A percentile compares a stretch with the other conserved stretches of the same genome.
Evolutionary conservation across 2,888 invertebrate species (phyloP).

Genomic region (Corythucha ciliata): DNA sequence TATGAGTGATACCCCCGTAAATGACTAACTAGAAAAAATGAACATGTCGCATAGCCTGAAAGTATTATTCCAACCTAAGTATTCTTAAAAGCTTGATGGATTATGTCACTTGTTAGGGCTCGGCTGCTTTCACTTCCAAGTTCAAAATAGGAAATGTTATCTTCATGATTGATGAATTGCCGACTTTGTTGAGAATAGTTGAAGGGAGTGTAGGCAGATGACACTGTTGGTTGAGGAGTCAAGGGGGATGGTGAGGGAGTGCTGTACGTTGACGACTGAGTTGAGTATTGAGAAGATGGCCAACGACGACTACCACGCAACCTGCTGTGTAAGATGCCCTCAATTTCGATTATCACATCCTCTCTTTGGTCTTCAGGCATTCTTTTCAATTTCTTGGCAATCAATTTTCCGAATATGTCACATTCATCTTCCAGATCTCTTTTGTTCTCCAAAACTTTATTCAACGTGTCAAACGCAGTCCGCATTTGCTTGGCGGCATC

Average conservation of each 20-base stretch:
- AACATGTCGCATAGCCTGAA: too few species aligned
- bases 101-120: background rate
- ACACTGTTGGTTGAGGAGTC: background rate
- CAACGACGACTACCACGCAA: background rate
- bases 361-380: conserved; percentile 45
- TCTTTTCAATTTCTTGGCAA: conserved; percentile 45
- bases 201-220: background rate
- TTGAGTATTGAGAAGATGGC: background rate
- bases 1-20: too few species aligned
- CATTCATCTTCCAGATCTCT: conserved; percentile 43
- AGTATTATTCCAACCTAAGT: background rate
- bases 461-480: conserved; percentile 10
- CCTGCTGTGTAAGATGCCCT: conserved; percentile 31
- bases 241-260: background rate
- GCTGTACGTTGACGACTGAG: background rate
- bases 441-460: conserved; percentile 15
- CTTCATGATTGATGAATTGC: too few species aligned
- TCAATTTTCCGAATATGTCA: conserved; percentile 43
- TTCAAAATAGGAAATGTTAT: too few species aligned
- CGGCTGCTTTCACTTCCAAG: background rate
- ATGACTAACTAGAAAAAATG: too few species aligned
- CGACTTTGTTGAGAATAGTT: background rate
- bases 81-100: background rate
- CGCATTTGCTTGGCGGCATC: conserved; percentile 24
- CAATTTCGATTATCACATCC: conserved; percentile 46